Percentiles rank a stretch among this genome's conserved stretches.
Conservation (phyloP, 53 echinoderm and acorn worm species). For the Temnopleurus reevesii region DNA sequence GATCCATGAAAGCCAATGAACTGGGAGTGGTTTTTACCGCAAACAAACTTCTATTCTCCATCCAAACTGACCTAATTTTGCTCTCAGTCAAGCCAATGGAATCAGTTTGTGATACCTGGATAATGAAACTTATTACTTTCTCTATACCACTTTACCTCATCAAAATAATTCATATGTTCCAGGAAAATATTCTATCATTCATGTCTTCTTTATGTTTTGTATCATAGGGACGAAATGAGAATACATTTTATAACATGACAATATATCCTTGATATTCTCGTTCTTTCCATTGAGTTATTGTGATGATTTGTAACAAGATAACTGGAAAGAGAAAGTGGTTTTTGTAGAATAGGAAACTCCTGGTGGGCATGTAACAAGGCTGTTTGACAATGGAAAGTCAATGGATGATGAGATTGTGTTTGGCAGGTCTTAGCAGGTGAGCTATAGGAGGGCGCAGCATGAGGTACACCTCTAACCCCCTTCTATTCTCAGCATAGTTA, state of each 20-base stretch:
- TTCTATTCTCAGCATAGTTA: slow-evolving; percentile 4
- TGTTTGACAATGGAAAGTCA: background rate
- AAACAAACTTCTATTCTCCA: background rate
- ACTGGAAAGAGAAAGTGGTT: background rate
- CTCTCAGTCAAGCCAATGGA: background rate
- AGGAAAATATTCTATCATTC: background rate
- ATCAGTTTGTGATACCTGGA: background rate
- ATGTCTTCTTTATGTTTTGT: background rate
- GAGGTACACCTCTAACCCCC: slow-evolving; percentile 9
- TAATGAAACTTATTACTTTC: background rate
- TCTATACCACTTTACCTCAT: background rate
- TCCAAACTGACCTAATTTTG: background rate
- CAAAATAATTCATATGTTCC: background rate
- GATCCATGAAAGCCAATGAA: background rate
- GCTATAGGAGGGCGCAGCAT: slow-evolving; percentile 1
- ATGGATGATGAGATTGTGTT: slow-evolving; percentile 18
- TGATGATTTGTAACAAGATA: background rate
- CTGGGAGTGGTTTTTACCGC: background rate
- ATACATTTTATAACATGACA: background rate
- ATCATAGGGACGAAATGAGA: background rate
- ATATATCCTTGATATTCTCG: background rate
- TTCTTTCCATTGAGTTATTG: background rate
- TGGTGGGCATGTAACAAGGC: background rate
- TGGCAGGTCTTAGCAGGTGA: slow-evolving; percentile 17
- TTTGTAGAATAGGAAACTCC: background rate